phyloP scores from a whole-genome alignment of 2,797 vertebrate species.

The Pantherophis alleghaniensis region DNA sequence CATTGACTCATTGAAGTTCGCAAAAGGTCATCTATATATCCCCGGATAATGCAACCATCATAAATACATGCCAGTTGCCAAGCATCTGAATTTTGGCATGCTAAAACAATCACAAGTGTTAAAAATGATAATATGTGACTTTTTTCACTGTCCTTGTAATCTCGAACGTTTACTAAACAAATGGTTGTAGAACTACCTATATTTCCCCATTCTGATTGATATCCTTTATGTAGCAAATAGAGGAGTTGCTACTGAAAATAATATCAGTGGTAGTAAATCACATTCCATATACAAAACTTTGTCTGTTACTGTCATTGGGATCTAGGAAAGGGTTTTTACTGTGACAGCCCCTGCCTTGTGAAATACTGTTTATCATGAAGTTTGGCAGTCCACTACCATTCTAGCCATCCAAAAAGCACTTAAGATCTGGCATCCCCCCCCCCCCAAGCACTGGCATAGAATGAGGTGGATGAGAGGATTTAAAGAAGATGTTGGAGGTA shows the following conservation, averaged over 20 bases:
- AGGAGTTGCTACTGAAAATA: background rate
- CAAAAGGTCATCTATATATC: background rate
- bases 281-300: background rate
- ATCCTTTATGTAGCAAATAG: background rate
- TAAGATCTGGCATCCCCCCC: background rate
- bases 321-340: background rate
- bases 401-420: background rate
- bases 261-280: background rate
- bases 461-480: background rate
- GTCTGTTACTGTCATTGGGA: background rate
- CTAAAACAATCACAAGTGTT: background rate
- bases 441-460: background rate
- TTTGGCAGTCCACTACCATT: background rate
- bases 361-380: background rate
- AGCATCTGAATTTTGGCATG: background rate
- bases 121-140: background rate
- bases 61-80: background rate
- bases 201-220: background rate
- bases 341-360: background rate
- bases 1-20: background rate
- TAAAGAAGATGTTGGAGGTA: background rate
- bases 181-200: background rate
- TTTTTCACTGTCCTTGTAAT: background rate
- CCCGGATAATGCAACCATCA: background rate
- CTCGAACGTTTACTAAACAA: background rate